Base-by-base conservation (phyloP, 2,888 invertebrate species). In the Acrocera orbiculus region DNA sequence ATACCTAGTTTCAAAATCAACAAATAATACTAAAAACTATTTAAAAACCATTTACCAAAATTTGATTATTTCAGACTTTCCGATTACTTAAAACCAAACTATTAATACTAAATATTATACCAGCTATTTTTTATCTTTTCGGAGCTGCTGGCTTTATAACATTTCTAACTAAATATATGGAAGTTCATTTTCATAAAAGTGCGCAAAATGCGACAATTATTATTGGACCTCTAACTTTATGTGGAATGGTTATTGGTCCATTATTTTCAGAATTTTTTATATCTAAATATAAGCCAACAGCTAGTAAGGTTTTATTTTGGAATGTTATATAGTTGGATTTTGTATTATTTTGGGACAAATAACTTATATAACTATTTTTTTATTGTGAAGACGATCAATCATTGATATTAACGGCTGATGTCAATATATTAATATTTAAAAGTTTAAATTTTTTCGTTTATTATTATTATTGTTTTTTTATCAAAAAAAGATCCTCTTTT, bases 111-210 rank as follows among this genome's bases (percentile, higher is more conserved):
- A 75, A 78, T 51, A 74, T 71, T 25, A 52, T 70, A 3, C 69
- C 74, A 19, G 73, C 65, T 4, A 67, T 76, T 10, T 74, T 76
- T 43, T 76, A 74, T 41, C 63, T 77, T 27, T 50, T 73, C 30
- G 70, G 71, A 16, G 65, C 66, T 4, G 62, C 69, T 1, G 74
- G 73, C 0, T 73, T 73, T 45, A 71, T 76, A 48, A 78, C 76
- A 9, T 81, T 74, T 50, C 59, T 77, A 44, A 72, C 75, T 7
- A 80, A 78, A 50, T 77, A 78, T 51, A 66, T 80, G 49, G 79
- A 81, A 56, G 73, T 76, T 7, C 76, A 78, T 50, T 81, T 73
- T 49, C 66, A 68, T 41, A 67, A 69, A 39, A 67, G 69, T 1
- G 67, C 78, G 2, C 69, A 72, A 9, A 63, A 62, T 34, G 76